Percentiles rank a stretch among this genome's conserved stretches.
Evolutionary conservation across 2,797 vertebrate species (phyloP).

Genomic region (Acrossocheilus wenchowensis): DNA sequence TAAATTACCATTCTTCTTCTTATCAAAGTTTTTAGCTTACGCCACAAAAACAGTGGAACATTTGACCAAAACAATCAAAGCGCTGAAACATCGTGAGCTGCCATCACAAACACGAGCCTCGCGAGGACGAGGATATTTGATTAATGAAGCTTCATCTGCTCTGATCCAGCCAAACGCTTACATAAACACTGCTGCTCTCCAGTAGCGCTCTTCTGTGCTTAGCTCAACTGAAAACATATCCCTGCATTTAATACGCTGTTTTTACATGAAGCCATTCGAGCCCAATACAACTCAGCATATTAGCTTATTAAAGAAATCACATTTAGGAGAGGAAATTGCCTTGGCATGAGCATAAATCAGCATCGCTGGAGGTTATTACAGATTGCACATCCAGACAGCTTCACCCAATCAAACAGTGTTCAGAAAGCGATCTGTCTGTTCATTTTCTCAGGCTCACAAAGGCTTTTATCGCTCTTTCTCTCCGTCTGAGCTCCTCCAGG

Average conservation of each 20-base stretch:
- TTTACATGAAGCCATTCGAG: neutral
- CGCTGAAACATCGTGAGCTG: constrained; percentile 22
- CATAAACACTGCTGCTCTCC: constrained; percentile 34
- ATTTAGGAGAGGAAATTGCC: neutral
- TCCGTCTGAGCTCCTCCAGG: neutral
- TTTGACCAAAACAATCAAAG: constrained; percentile 40
- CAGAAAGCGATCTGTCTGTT: neutral
- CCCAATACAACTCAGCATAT: constrained; percentile 12
- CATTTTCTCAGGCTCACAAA: neutral
- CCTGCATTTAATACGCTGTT: constrained; percentile 1
- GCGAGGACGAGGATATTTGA: constrained; percentile 27
- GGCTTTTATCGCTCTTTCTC: neutral
- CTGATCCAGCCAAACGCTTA: neutral
- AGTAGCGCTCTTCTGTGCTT: constrained; percentile 12
- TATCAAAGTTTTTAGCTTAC: neutral
- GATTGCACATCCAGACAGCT: neutral
- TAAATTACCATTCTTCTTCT: neutral
- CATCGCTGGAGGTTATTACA: neutral
- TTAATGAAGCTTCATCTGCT: constrained; percentile 15
- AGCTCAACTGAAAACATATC: constrained; percentile 14
- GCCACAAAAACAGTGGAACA: neutral
- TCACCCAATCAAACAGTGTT: neutral
- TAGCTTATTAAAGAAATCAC: neutral
- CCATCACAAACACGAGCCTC: constrained; percentile 43
- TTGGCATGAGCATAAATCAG: neutral